Conservation (phyloP, 2,888 invertebrate species). For the Ichneumoninae sp. region DNA sequence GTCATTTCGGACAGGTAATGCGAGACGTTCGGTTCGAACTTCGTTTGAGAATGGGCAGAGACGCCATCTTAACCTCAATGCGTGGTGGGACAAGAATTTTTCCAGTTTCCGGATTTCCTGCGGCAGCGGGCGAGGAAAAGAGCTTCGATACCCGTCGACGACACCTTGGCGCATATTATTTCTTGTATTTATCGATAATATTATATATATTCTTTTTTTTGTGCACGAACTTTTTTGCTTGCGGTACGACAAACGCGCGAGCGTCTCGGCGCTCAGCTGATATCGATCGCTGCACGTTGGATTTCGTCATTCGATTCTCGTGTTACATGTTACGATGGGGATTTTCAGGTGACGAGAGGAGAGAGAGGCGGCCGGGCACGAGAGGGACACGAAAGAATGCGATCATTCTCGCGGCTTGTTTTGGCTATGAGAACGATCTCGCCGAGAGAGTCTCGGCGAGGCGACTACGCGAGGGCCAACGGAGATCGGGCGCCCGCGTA, state of each 20-base stretch:
- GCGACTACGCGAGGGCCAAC: not conserved
- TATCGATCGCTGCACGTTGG: slow-evolving; percentile 5
- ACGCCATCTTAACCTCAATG: slow-evolving; percentile 5
- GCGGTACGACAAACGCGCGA: not conserved
- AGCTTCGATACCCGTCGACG: not conserved
- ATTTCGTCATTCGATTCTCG: slow-evolving; percentile 19
- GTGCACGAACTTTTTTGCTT: not conserved
- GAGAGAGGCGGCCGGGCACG: not conserved
- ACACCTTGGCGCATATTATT: not conserved
- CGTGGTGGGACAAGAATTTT: not conserved
- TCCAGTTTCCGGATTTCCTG: not conserved
- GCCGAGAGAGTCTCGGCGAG: slow-evolving; percentile 1
- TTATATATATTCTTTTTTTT: not conserved
- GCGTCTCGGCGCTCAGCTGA: not conserved
- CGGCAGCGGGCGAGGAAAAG: not conserved
- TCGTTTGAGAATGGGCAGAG: not conserved
- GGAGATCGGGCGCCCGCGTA: slow-evolving; percentile 9
- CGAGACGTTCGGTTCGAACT: not conserved
- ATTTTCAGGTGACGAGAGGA: not conserved
- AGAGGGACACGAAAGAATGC: not conserved
- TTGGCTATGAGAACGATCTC: slow-evolving; percentile 44
- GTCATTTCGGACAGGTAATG: not conserved
- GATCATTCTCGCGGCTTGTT: slow-evolving; percentile 36
- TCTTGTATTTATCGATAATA: too few relatives aligned
- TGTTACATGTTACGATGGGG: not conserved